Percentiles rank a stretch among this genome's conserved stretches.
These are phyloP conservation scores for Apodemia zela DNA, from an alignment of 2,888 invertebrate genomes.

Conservation along the genomic window DNA sequence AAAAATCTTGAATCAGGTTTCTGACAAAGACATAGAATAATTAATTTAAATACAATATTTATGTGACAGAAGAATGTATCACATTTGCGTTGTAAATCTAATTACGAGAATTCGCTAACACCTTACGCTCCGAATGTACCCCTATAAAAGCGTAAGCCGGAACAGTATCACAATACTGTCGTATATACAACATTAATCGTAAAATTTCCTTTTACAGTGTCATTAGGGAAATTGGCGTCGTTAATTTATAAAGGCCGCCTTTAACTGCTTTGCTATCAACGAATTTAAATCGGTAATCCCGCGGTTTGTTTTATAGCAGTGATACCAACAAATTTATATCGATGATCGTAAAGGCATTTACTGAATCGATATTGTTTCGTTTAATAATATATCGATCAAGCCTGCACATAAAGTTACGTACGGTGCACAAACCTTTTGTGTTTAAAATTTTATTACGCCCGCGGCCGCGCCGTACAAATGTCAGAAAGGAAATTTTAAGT, in stretches of 20 bases:
- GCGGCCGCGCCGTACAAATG: no score
- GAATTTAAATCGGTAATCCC: conserved; percentile 73
- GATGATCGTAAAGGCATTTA: conserved; percentile 52
- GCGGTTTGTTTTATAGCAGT: conserved; percentile 72
- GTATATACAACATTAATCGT: conserved; percentile 55
- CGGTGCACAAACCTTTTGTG: neutral
- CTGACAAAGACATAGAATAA: conserved; percentile 63
- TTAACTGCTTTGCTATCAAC: conserved; percentile 68
- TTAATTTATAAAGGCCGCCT: conserved; percentile 72
- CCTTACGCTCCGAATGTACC: conserved; percentile 21
- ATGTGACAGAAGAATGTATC: conserved; percentile 38
- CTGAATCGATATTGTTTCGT: conserved; percentile 52
- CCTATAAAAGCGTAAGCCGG: conserved; percentile 20
- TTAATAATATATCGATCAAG: conserved; percentile 40
- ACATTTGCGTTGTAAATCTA: conserved; percentile 31
- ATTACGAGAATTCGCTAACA: conserved; percentile 26
- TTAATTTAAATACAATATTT: conserved; percentile 58
- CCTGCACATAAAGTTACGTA: neutral
- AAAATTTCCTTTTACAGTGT: conserved; percentile 76
- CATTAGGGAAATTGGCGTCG: conserved; percentile 77
- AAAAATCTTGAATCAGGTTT: conserved; percentile 48
- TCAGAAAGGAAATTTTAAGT: neutral
- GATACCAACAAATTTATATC: conserved; percentile 65
- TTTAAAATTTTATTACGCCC: neutral
- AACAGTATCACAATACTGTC: conserved; percentile 25